These are phyloP conservation scores for Dicycla oo DNA, from an alignment of 2,888 invertebrate genomes.

Conservation along the genomic window DNA sequence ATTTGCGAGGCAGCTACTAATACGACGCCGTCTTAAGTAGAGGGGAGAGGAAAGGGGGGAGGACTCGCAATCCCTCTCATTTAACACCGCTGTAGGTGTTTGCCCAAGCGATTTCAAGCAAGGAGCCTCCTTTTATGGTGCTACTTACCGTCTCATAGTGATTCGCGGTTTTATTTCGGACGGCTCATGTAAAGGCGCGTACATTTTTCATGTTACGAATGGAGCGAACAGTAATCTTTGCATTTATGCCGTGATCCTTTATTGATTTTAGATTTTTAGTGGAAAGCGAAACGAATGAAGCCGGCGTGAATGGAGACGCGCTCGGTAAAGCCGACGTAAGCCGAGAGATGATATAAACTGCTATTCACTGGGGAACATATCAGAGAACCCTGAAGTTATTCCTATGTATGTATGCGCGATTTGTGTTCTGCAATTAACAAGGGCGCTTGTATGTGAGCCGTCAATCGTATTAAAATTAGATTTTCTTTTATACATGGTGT, in stretches of 20 bases:
- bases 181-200: conserved; percentile 87
- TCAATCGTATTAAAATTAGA: conserved; percentile 8
- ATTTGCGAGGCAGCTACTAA: conserved; percentile 82
- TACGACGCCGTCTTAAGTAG: conserved; percentile 81
- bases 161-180: conserved; percentile 90
- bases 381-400: conserved; percentile 80
- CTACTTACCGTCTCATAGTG: conserved; percentile 89
- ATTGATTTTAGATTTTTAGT: conserved; percentile 91
- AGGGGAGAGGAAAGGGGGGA: conserved; percentile 70
- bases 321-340: conserved; percentile 88
- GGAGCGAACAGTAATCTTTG: conserved; percentile 89
- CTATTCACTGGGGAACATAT: conserved; percentile 84
- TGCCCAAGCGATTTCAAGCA: conserved; percentile 89
- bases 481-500: too few relatives aligned
- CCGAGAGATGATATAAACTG: conserved; percentile 88
- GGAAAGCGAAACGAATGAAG: conserved; percentile 89
- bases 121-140: conserved; percentile 89
- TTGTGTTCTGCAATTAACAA: conserved; percentile 61
- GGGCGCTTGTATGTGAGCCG: conserved; percentile 30
- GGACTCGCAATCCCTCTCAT: conserved; percentile 88
- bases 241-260: conserved; percentile 90
- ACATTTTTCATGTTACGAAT: conserved; percentile 88
- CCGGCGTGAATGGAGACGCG: conserved; percentile 88
- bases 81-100: conserved; percentile 90
- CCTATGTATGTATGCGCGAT: conserved; percentile 64